Conservation (phyloP, 2,888 invertebrate genomes). For the Cynaeus angustus region DNA sequence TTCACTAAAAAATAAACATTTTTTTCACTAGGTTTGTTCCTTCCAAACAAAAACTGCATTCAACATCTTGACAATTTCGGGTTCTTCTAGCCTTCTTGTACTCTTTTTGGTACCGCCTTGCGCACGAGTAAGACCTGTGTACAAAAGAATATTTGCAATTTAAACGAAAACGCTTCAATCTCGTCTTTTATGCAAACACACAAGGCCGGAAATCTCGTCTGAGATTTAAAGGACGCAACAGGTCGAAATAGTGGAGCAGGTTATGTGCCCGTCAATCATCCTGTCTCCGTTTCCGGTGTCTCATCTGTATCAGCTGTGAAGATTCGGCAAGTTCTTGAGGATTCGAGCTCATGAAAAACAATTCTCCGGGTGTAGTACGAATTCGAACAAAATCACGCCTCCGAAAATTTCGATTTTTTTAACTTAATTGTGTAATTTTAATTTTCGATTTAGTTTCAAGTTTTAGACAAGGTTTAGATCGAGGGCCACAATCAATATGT, state of each 20-base stretch:
- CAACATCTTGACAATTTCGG: too few relatives aligned
- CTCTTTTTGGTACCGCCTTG: background rate
- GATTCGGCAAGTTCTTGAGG: slow-evolving; percentile 48
- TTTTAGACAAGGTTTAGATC: too few relatives aligned
- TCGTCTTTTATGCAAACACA: slow-evolving; percentile 53
- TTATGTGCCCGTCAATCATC: slow-evolving; percentile 57
- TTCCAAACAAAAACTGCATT: too few relatives aligned
- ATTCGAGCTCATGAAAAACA: slow-evolving; percentile 32
- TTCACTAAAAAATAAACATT: too few relatives aligned
- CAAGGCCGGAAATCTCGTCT: slow-evolving; percentile 57
- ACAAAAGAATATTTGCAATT: slow-evolving; percentile 38
- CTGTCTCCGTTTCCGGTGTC: slow-evolving; percentile 60
- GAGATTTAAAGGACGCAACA: slow-evolving; percentile 54
- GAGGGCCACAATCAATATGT: too few relatives aligned
- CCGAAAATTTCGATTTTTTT: too few relatives aligned
- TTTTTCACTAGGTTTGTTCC: too few relatives aligned
- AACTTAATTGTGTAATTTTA: too few relatives aligned
- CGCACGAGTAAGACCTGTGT: slow-evolving; percentile 2
- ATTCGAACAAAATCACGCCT: too few relatives aligned
- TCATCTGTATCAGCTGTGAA: slow-evolving; percentile 53
- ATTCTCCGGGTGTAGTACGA: background rate
- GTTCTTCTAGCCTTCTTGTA: background rate
- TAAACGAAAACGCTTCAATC: slow-evolving; percentile 6
- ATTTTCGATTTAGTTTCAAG: too few relatives aligned
- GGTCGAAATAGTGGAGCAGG: slow-evolving; percentile 60